Evolutionary conservation across 1,140 invertebrate genomes (phyloP).

Genomic region (Calephelis virginiensis): DNA sequence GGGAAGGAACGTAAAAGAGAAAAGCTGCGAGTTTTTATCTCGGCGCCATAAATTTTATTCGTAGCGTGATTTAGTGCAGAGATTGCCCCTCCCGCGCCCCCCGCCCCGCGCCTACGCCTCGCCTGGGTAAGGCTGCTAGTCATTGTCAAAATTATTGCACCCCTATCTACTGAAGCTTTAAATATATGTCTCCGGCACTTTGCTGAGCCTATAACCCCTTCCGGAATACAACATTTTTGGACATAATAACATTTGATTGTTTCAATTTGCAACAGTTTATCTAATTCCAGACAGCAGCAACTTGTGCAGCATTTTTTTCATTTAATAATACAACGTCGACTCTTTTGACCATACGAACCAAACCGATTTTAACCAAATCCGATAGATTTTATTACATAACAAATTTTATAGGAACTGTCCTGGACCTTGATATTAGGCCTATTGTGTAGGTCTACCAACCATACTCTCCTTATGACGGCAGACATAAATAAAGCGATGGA

Average conservation of each 20-base stretch:
- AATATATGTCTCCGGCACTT: conserved; percentile 74
- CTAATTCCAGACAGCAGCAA: neutral
- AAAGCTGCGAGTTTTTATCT: conserved; percentile 81
- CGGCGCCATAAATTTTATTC: conserved; percentile 80
- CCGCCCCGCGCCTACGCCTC: conserved; percentile 72
- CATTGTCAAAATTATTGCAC: conserved; percentile 79
- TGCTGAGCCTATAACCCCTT: conserved; percentile 63
- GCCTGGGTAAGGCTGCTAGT: conserved; percentile 74
- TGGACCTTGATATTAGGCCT: no score
- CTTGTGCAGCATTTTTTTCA: no score
- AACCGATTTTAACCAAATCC: no score
- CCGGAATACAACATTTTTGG: neutral
- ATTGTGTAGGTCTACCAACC: no score
- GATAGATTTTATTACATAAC: no score
- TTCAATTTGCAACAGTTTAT: neutral
- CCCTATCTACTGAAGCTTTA: conserved; percentile 77
- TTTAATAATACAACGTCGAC: no score
- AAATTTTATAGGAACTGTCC: no score
- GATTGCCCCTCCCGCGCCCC: conserved; percentile 69
- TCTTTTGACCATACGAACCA: no score
- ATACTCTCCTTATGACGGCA: no score
- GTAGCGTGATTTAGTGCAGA: conserved; percentile 80
- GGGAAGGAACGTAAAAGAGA: conserved; percentile 78
- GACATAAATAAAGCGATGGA: no score
- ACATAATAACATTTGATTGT: neutral